Evolutionary conservation across 2,888 invertebrate species (phyloP), one percentile per base, ranked within the genome.

Genomic region (Barypeithes pellucidus): DNA sequence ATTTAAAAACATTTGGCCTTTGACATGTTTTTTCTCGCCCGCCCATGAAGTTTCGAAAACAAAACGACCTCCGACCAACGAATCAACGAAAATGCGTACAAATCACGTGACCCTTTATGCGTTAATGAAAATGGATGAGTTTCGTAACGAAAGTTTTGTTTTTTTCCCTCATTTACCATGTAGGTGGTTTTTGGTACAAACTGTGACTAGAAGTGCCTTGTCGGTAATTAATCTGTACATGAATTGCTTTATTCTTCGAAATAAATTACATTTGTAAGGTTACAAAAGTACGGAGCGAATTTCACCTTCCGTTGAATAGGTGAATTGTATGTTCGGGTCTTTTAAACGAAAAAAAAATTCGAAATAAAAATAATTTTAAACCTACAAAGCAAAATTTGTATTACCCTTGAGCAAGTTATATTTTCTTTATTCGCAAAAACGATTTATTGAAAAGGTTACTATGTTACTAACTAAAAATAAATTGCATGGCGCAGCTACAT

Each of bases 81-180:
- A 61, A 68, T 59, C 36, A 16, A 16, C 39, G 50, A 68, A 14
- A 65, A 57, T 45, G 71, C 36, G 52, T 61, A 52, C 33, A 29
- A 29, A 29, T 20, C 65, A 52, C 12, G 61, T 60, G 72, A 67
- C 66, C 18, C 45, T 47, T 69, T 62, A 11, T n/a, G 18, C 68
- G 50, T 50, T 72, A 72, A 72, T 72, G 50, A 65, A 72, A 67
- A 72, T 52, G 72, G 61, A 72, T 67, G 66, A 43, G 59, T 60
- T 61, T 52, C n/a, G 67, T 67, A 63, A 47, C 29, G 45, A 59
- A 65, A 60, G 68, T 59, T 60, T 50, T 57, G 70, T 70, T 65
- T 70, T 70, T 70, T 65, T 9, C 65, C 47, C 61, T 65, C 54
- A 59, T 65, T 61, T 57, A 41, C 24, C 61, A 61, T 69, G 33